Evolutionary conservation across 2,797 vertebrate species (phyloP).

Genomic region (Leuciscus waleckii): DNA sequence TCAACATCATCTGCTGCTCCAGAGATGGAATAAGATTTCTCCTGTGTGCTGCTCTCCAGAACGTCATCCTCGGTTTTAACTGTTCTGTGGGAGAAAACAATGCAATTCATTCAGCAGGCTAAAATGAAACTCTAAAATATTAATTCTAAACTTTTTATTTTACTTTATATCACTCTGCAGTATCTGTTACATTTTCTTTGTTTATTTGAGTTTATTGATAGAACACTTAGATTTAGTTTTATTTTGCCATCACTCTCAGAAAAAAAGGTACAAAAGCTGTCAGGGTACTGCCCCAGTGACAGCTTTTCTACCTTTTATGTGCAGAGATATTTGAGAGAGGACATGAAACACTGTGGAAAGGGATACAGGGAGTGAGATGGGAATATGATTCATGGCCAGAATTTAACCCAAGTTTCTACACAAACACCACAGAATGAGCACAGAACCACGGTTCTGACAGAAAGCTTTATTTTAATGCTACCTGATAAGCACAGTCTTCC

Average conservation of each 20-base stretch:
- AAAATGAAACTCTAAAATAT: not conserved
- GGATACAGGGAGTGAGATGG: not conserved
- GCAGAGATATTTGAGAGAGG: not conserved
- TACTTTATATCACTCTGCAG: not conserved
- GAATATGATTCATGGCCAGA: not conserved
- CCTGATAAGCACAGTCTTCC: slow-evolving; percentile 82
- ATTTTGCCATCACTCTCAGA: not conserved
- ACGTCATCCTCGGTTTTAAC: slow-evolving; percentile 78
- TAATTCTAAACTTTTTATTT: not conserved
- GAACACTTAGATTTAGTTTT: not conserved
- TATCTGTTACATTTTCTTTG: not conserved
- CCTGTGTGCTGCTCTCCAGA: slow-evolving; percentile 74
- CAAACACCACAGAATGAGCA: not conserved
- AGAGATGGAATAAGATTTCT: slow-evolving; percentile 77
- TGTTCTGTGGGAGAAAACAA: slow-evolving; percentile 65
- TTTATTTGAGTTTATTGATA: not conserved
- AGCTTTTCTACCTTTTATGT: not conserved
- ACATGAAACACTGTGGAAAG: not conserved
- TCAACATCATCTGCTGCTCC: slow-evolving; percentile 76
- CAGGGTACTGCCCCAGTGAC: not conserved
- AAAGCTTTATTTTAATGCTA: slow-evolving; percentile 67
- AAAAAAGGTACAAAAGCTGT: not conserved
- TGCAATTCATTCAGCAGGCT: not conserved
- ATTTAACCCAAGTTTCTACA: not conserved
- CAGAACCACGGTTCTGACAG: no score